Base-by-base conservation (phyloP, 2,888 invertebrate genomes). In the Rutpela maculata region DNA sequence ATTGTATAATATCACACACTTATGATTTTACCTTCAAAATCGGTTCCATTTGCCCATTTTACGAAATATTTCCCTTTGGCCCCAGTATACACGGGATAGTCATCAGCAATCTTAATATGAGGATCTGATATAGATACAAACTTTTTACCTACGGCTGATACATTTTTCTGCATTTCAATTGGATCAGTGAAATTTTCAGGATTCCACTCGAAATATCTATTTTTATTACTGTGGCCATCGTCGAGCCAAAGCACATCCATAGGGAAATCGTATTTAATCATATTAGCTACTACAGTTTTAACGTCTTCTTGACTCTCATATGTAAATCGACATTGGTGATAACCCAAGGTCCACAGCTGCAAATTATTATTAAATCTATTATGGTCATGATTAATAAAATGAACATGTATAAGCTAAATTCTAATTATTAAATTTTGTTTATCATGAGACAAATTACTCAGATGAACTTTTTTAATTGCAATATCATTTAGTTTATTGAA, bases 191-290 rank as follows among this genome's bases (percentile, higher is more conserved):
- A 99, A 88, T 96, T 97, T 74, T 93, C 92, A 0, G 91, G 89
- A 88, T 99, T 98, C 99, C 99, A 99, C 0, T 99, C 99, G 90
- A 99, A 86, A 73, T 84, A 86, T 66, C 80, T 80, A 60, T 98
- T 98, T 70, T 93, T 93, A 88, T 99, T 97, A 0, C 99, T 99
- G 88, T 99, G 97, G 89, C 99, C 99, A 88, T 99, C 99, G 90
- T 99, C 99, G 43, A 99, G 91, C 99, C 99, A 99, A 88, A 99
- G 93, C 0, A 95, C 96, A 89, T 99, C 99, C 89, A 96, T 92
- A 1, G 99, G 99, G 55, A 99, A 94, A 89, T 99, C 97, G 88
- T 96, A 92, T 12, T 92, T 91, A 89, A 99, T 99, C 88, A 98
- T 98, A 82, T 94, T 94, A 5, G 94, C 94, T 80, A 94, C 93